Conservation (phyloP, 2,797 vertebrate species). For the Nyctalus aviator region DNA sequence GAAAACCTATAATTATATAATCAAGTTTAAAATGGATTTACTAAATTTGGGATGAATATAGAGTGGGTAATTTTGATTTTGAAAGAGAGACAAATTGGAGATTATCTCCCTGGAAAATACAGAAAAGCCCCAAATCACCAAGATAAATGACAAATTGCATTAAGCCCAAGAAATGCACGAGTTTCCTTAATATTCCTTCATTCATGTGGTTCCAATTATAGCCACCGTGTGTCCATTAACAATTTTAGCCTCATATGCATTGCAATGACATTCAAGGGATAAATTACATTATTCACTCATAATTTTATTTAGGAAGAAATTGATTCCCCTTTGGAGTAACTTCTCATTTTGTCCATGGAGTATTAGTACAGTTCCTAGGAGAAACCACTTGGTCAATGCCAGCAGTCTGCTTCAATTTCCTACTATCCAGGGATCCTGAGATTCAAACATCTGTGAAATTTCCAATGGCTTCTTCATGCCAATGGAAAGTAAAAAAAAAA, state of each 20-base stretch:
- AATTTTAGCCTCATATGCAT: conserved; percentile 55
- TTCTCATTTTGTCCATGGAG: conserved; percentile 69
- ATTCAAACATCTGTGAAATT: conserved; percentile 85
- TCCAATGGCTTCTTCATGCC: conserved; percentile 84
- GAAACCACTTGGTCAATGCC: conserved; percentile 81
- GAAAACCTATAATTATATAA: conserved; percentile 39
- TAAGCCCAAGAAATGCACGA: conserved; percentile 43
- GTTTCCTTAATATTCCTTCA: not conserved
- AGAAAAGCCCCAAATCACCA: conserved; percentile 47
- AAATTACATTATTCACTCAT: conserved; percentile 74
- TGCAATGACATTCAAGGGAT: conserved; percentile 47
- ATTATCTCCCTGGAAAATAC: conserved; percentile 13
- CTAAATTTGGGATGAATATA: conserved; percentile 24
- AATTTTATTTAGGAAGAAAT: conserved; percentile 79
- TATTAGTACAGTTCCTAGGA: conserved; percentile 69
- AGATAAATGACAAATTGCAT: conserved; percentile 38
- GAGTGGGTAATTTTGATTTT: conserved; percentile 58
- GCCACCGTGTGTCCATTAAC: not conserved
- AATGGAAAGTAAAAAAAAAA: conserved; percentile 80
- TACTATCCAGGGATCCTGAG: conserved; percentile 79
- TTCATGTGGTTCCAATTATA: conserved; percentile 44
- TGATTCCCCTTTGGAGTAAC: conserved; percentile 60
- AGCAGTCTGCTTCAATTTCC: conserved; percentile 85
- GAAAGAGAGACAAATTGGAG: conserved; percentile 47
- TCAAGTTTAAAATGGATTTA: conserved; percentile 27